These are phyloP conservation scores for Heterotilapia buettikoferi DNA, from an alignment of 2,113 vertebrate species.

Conservation along the genomic window DNA sequence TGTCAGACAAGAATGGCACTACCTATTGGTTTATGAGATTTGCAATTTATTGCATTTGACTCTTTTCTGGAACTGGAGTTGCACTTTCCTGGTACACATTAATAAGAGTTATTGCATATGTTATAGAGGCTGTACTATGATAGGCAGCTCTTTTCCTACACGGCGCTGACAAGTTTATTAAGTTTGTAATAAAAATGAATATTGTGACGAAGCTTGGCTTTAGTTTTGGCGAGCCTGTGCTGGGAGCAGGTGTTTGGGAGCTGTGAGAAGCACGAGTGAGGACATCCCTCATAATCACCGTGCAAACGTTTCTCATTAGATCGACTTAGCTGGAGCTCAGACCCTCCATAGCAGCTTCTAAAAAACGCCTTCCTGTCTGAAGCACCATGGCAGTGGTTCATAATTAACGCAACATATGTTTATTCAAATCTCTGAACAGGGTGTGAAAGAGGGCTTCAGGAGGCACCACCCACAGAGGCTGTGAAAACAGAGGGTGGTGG, in stretches of 20 bases:
- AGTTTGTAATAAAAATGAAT: background rate
- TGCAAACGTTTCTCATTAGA: slow-evolving; percentile 56
- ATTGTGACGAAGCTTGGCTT: background rate
- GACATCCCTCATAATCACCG: slow-evolving; percentile 23
- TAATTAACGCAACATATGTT: slow-evolving; percentile 79
- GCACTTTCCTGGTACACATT: background rate
- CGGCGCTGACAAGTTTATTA: background rate
- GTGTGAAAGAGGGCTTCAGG: slow-evolving; percentile 68
- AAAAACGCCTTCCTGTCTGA: slow-evolving; percentile 50
- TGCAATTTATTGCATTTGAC: background rate
- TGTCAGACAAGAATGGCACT: background rate
- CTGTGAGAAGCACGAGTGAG: slow-evolving; percentile 1
- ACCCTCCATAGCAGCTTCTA: slow-evolving; percentile 4
- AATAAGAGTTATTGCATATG: background rate
- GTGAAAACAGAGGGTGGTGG: slow-evolving; percentile 64
- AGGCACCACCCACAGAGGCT: slow-evolving; percentile 65
- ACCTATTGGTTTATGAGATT: background rate
- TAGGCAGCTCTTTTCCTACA: background rate
- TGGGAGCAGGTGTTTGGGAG: slow-evolving; percentile 25
- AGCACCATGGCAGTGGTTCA: slow-evolving; percentile 11
- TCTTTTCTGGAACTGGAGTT: background rate
- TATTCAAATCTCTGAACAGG: slow-evolving; percentile 63
- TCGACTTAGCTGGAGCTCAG: slow-evolving; percentile 29
- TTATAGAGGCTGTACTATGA: background rate
- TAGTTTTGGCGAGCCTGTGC: background rate